Base-by-base conservation (phyloP, 2,888 invertebrate species). In the Thalpophila matura region DNA sequence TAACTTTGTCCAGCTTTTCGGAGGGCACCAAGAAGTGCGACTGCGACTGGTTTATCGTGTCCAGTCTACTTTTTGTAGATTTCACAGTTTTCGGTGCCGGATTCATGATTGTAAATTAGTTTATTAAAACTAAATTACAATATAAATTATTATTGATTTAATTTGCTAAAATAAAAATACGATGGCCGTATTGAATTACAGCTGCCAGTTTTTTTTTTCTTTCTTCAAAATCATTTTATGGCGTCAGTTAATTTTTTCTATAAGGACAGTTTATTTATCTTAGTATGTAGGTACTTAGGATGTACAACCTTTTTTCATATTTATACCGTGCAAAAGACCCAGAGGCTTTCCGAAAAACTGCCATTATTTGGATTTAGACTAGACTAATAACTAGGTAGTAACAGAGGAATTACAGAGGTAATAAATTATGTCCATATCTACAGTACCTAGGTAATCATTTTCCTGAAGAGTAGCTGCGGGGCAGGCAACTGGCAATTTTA, bases 1-100 rank as follows among this genome's bases (percentile, higher is more conserved):
- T 96, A 0, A 95, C 95, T 76, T 93, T 95, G 76, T 96, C 95
- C 12, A 95, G 82, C 58, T 90, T 93, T 3, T 95, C 93, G 0
- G 94, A 91, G 0, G 93, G 86, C 0, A 94, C 91, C 16, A 94
- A 67, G 67, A 94, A 94, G 53, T 95, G 94, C 0, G 94, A 94
- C 7, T 91, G 92, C 0, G 89, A 90, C 66, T 79, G 80, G 42
- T 79, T 82, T 1, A 88, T 81, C 0, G 85, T 81, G 6, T 89
- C 87, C 1, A 80, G 74, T 53, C 87, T 79, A 47, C 84, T 90
- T 72, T 90, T 92, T 0, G 79, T 75, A 2, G 92, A 89, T 51
- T 85, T 87, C 0, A 85, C 85, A 51, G 76, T 84, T 24, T 80
- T 86, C 0, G 89, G 86, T 14, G 77, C 63, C 0, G 86, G 86